phyloP scores from a whole-genome alignment of 2,888 invertebrate genomes.

The Drosophila putrida region DNA sequence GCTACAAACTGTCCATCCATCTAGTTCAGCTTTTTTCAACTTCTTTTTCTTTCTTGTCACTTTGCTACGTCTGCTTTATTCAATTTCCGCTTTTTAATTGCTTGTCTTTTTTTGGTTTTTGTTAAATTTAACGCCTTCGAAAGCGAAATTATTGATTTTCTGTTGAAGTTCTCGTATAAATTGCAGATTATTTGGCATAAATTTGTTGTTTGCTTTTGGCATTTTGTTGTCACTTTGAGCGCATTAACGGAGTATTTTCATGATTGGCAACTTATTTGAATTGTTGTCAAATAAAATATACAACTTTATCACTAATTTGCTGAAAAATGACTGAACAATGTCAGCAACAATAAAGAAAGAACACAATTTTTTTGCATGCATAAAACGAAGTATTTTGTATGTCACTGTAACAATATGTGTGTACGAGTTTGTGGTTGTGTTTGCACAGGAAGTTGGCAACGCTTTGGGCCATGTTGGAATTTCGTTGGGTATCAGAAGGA shows the following conservation, averaged over 20 bases:
- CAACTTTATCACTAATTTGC: constrained; percentile 74
- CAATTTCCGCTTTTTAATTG: constrained; percentile 67
- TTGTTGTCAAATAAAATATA: constrained; percentile 58
- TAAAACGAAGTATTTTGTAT: constrained; percentile 57
- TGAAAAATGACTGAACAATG: constrained; percentile 64
- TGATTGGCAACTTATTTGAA: constrained; percentile 35
- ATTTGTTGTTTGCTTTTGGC: constrained; percentile 10
- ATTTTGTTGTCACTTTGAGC: constrained; percentile 33
- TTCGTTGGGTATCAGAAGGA: constrained; percentile 26
- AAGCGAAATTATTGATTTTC: constrained; percentile 48
- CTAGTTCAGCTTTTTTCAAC: constrained; percentile 10
- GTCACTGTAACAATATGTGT: constrained; percentile 38
- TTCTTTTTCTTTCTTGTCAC: constrained; percentile 2
- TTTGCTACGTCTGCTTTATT: constrained; percentile 27
- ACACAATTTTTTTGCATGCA: constrained; percentile 60
- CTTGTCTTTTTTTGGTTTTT: constrained; percentile 33
- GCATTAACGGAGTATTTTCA: constrained; percentile 36
- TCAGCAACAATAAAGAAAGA: constrained; percentile 39
- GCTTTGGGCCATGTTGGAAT: constrained; percentile 72
- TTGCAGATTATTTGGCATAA: constrained; percentile 32
- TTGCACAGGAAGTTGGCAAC: constrained; percentile 70
- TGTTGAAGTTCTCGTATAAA: constrained; percentile 36
- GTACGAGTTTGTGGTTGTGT: constrained; percentile 21
- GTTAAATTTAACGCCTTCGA: constrained; percentile 29
- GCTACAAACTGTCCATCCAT: constrained; percentile 16